Percentiles rank a stretch among this genome's conserved stretches.
Evolutionary conservation across 2,797 vertebrate genomes (phyloP).

Genomic region (Delichon dasypus): DNA sequence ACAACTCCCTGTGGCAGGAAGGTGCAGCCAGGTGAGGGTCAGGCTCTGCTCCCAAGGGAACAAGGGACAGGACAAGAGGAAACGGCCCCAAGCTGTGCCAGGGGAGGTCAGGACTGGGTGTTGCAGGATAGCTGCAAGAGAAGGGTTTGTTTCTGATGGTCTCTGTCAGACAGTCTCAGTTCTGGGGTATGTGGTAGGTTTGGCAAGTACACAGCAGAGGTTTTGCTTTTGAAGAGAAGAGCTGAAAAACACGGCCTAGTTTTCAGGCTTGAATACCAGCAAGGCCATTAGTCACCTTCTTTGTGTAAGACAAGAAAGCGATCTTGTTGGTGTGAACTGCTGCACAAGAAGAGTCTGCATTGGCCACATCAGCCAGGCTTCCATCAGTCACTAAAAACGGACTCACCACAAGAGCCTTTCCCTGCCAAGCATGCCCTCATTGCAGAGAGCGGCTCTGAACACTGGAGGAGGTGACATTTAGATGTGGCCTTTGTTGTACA

Average conservation of each 20-base stretch:
- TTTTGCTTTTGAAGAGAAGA: neutral
- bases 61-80: neutral
- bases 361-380: neutral
- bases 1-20: neutral
- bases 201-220: neutral
- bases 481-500: too few species aligned
- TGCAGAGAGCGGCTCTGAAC: neutral
- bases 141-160: neutral
- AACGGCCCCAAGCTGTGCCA: rapidly evolving
- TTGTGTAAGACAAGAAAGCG: neutral
- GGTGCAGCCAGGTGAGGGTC: rapidly evolving
- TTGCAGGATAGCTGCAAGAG: neutral
- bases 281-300: neutral
- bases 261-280: neutral
- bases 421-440: neutral
- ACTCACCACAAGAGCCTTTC: neutral
- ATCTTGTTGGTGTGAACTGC: neutral
- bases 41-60: neutral
- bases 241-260: rapidly evolving
- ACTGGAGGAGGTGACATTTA: neutral
- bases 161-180: neutral
- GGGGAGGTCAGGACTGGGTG: neutral
- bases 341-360: neutral
- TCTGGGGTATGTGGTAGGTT: neutral
- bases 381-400: neutral